Evolutionary conservation across 2,888 invertebrate genomes (phyloP).

Genomic region (Drosophila heteroneura): DNA sequence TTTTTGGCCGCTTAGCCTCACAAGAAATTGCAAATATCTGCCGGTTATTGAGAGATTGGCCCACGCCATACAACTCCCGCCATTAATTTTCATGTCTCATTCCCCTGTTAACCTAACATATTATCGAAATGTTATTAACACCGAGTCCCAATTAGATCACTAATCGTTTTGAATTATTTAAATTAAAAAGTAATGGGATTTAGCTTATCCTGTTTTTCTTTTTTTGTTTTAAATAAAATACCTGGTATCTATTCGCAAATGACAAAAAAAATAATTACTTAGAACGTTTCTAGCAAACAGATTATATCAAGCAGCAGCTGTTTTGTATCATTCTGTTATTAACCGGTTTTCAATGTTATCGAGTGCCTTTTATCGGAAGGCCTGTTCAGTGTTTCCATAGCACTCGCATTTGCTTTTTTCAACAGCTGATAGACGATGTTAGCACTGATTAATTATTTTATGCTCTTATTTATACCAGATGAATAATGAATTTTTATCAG

Average conservation of each 20-base stretch:
- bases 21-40: constrained; percentile 33
- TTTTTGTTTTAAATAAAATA: background rate
- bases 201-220: background rate
- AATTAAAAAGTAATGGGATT: background rate
- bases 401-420: background rate
- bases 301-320: background rate
- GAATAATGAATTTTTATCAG: background rate
- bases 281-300: background rate
- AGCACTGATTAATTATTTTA: background rate
- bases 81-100: constrained; percentile 45
- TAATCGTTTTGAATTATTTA: background rate
- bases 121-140: constrained; percentile 29
- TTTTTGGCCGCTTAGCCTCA: background rate
- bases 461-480: background rate
- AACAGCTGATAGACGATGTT: background rate
- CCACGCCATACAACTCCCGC: constrained; percentile 63
- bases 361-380: background rate
- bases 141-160: background rate
- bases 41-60: constrained; percentile 52
- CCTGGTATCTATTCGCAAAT: background rate
- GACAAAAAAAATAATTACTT: too few relatives aligned
- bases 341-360: background rate
- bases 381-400: background rate
- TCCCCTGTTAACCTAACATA: constrained; percentile 21
- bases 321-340: background rate